Evolutionary conservation across 2,888 invertebrate genomes (phyloP), one percentile per base, ranked within the genome.

Genomic region (Eupithecia exiguata): DNA sequence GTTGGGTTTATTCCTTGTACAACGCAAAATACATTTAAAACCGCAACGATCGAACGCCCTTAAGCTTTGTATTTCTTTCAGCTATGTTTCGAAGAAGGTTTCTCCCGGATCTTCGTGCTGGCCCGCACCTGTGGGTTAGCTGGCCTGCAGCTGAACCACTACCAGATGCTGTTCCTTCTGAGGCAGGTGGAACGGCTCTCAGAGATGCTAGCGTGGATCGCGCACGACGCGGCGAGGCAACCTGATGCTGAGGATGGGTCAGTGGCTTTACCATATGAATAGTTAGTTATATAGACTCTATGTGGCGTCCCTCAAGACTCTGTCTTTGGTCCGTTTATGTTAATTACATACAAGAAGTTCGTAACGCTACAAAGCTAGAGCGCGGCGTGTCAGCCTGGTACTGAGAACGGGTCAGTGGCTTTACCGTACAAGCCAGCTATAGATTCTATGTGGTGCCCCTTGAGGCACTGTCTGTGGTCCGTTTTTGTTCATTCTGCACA

Each of bases 131-230:
- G 97, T 69, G 97, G 97, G 84, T 95, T 98, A 84, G 96, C 98
- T 70, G 98, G 98, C 79, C 95, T 98, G 5, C 99, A 99, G 91
- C 95, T 99, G 76, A 99, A 98, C 94, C 99, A 99, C 90, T 98
- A 97, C 91, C 99, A 99, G 93, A 97, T 97, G 92, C 95, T 99
- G 82, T 99, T 99, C 92, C 95, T 99, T 70, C 91, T 98, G 89
- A 95, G 99, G 70, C 95, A 98, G 83, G 95, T 97, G 36, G 99
- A 99, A 90, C 96, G 97, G 68, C 90, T 98, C 46, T 95, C 97
- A 0, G 98, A 98, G 90, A 94, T 98, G 92, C 95, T 97, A 7
- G 97, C 97, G 16, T 98, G 97, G 92, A 91, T 98, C 58, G 95
- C 97, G 3, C 95, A 97, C 75, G 98, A 98, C 87, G 96, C 97